Evolutionary conservation across 2,797 vertebrate species (phyloP).

Genomic region (Ptychadena robeensis): DNA sequence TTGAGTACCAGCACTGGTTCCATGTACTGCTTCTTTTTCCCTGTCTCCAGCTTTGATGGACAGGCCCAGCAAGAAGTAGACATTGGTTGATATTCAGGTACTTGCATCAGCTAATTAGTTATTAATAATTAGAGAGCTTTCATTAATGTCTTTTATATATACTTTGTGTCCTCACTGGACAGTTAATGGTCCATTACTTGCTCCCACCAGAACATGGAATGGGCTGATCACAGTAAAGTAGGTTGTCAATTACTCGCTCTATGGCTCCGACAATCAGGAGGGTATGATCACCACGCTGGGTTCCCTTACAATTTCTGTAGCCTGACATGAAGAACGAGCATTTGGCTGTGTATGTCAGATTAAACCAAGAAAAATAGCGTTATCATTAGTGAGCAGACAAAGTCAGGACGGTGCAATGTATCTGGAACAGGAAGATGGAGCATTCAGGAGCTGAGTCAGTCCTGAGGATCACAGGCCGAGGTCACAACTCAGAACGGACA

Average conservation of each 20-base stretch:
- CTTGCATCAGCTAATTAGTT: no score
- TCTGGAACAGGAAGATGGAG: neutral
- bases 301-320: neutral
- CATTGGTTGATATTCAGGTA: no score
- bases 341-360: neutral
- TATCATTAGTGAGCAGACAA: constrained; percentile 6
- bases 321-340: neutral
- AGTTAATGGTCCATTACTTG: neutral
- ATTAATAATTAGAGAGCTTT: no score
- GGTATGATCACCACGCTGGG: neutral
- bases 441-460: neutral
- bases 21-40: no score
- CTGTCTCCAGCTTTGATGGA: no score
- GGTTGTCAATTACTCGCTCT: neutral
- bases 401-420: neutral
- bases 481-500: constrained; percentile 12
- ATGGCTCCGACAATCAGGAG: neutral
- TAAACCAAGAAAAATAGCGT: neutral
- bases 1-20: no score
- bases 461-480: neutral
- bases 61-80: no score
- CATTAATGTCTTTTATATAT: no score
- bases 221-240: neutral
- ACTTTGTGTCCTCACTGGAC: neutral
- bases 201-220: neutral